Conservation (phyloP, 2,888 invertebrate genomes). For the Pterobdella sp. region DNA sequence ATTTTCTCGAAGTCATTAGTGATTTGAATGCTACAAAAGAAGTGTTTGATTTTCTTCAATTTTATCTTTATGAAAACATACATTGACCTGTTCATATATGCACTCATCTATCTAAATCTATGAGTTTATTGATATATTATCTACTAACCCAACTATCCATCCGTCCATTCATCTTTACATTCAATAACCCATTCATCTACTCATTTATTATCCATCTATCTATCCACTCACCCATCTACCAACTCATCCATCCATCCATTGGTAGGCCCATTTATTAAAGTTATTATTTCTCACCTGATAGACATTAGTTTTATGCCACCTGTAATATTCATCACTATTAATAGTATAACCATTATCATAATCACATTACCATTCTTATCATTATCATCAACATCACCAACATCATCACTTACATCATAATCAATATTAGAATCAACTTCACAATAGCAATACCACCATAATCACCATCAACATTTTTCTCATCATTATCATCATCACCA, state of each 20-base stretch:
- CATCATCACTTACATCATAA: too few relatives aligned
- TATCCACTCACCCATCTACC: neutral
- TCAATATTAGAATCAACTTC: too few relatives aligned
- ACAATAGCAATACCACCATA: too few relatives aligned
- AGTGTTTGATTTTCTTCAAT: too few relatives aligned
- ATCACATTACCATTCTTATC: too few relatives aligned
- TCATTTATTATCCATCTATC: neutral
- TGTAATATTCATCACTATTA: neutral
- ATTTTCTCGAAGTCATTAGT: too few relatives aligned
- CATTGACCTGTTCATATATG: too few relatives aligned
- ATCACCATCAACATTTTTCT: constrained; percentile 4
- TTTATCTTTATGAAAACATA: too few relatives aligned
- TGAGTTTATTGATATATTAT: neutral
- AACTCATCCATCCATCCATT: neutral
- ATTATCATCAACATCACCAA: too few relatives aligned
- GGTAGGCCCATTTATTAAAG: neutral
- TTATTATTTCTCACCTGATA: neutral
- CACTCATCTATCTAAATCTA: too few relatives aligned
- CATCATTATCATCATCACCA: neutral
- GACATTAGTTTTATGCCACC: neutral
- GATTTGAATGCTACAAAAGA: too few relatives aligned
- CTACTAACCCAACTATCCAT: neutral
- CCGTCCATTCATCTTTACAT: neutral
- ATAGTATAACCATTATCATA: neutral
- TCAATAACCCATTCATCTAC: neutral